These are phyloP conservation scores for Spodoptera littoralis DNA, from an alignment of 2,888 invertebrate species.

Conservation along the genomic window DNA sequence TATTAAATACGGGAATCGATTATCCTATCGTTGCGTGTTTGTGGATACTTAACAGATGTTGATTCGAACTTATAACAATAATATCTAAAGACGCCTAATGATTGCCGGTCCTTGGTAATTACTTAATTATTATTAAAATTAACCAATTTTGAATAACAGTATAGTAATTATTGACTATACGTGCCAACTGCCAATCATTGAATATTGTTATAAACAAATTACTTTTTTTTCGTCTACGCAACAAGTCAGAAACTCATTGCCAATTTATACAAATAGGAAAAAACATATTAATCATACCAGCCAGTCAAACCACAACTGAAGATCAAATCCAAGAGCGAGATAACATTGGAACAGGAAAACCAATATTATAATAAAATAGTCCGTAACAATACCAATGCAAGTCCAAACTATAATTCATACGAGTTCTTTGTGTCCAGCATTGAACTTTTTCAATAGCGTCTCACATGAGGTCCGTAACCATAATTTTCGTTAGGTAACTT, in stretches of 20 bases:
- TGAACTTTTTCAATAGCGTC: conserved; percentile 76
- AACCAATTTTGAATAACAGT: too few relatives aligned
- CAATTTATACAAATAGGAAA: conserved; percentile 3
- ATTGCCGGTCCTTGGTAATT: too few relatives aligned
- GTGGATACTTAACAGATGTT: conserved; percentile 27
- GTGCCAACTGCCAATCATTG: too few relatives aligned
- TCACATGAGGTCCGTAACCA: conserved; percentile 68
- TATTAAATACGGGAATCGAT: conserved; percentile 39
- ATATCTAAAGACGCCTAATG: neutral
- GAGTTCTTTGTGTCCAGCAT: conserved; percentile 69
- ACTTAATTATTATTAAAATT: too few relatives aligned
- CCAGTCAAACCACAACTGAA: conserved; percentile 11
- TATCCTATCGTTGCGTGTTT: conserved; percentile 26
- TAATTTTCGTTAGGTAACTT: conserved; percentile 80
- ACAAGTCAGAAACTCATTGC: neutral
- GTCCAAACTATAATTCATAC: conserved; percentile 64
- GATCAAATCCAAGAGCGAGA: conserved; percentile 28
- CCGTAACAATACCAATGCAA: conserved; percentile 58
- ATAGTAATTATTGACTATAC: too few relatives aligned
- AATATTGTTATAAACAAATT: too few relatives aligned
- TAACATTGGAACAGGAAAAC: conserved; percentile 42
- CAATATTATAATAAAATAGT: conserved; percentile 51
- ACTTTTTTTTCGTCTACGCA: too few relatives aligned
- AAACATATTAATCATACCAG: conserved; percentile 2
- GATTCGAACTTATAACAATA: conserved; percentile 6